These are phyloP conservation scores for Imbricaverruca yamaguchii DNA, from an alignment of 2,888 invertebrate species.

Conservation along the genomic window DNA sequence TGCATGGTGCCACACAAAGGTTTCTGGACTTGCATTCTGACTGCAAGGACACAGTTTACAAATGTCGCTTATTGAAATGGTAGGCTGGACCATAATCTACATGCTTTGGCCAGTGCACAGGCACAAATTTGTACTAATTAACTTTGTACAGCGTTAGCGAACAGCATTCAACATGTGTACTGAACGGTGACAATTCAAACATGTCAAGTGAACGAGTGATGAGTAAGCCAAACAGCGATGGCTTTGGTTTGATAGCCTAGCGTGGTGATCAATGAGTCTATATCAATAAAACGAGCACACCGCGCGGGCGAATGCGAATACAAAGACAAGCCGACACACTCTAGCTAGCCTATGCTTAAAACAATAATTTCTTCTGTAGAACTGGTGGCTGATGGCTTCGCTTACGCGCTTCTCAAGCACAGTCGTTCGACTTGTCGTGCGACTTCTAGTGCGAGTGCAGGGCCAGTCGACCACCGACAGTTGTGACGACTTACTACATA, in stretches of 20 bases:
- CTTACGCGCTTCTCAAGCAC: too few relatives aligned
- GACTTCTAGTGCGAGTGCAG: too few relatives aligned
- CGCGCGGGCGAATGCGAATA: too few relatives aligned
- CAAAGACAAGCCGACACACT: too few relatives aligned
- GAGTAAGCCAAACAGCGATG: background rate
- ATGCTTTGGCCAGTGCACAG: background rate
- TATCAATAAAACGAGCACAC: too few relatives aligned
- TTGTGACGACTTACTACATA: too few relatives aligned
- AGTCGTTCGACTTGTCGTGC: too few relatives aligned
- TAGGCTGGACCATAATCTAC: background rate
- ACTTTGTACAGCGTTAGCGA: background rate
- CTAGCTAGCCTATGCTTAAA: too few relatives aligned
- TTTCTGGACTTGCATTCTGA: background rate
- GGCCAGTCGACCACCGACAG: too few relatives aligned
- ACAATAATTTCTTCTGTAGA: too few relatives aligned
- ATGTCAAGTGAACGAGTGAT: background rate
- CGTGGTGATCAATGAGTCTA: too few relatives aligned
- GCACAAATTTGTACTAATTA: background rate
- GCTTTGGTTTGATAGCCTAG: background rate
- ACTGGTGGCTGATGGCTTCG: too few relatives aligned
- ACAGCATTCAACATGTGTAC: background rate
- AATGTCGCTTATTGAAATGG: background rate
- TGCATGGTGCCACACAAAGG: background rate
- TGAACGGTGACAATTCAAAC: background rate
- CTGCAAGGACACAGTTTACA: background rate